These are phyloP conservation scores for Craseonycteris thonglongyai DNA, from an alignment of 2,113 vertebrate species.

Conservation along the genomic window DNA sequence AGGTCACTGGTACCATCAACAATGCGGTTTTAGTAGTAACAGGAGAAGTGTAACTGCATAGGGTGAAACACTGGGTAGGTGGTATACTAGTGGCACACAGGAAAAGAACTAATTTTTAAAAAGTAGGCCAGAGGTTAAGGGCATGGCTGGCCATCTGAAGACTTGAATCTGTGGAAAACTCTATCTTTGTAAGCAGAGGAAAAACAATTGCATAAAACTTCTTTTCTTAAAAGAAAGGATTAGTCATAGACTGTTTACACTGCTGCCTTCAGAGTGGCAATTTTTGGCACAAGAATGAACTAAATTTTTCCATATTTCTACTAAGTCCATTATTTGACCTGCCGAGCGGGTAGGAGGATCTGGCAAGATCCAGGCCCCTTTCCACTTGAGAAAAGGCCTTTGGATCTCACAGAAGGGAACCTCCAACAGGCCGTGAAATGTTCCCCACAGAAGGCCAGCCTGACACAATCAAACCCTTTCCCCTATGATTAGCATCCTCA, in stretches of 20 bases:
- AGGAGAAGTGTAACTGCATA: not conserved
- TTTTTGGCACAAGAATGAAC: not conserved
- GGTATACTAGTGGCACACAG: not conserved
- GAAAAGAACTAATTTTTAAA: not conserved
- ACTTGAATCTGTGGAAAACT: not conserved
- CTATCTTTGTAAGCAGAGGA: conserved; percentile 2
- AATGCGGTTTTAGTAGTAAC: not conserved
- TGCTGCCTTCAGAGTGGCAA: conserved; percentile 47
- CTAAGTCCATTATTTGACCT: conserved; percentile 61
- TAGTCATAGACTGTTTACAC: conserved; percentile 52
- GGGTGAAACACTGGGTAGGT: not conserved
- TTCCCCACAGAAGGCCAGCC: not conserved
- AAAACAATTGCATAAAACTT: conserved; percentile 36
- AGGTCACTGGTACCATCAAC: not conserved
- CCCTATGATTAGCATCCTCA: not conserved
- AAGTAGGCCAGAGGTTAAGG: not conserved
- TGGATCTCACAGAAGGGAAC: conserved; percentile 42
- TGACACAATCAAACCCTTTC: not conserved
- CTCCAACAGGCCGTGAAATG: not conserved
- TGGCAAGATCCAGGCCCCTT: conserved; percentile 43
- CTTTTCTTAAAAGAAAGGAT: conserved; percentile 57
- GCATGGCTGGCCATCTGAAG: not conserved
- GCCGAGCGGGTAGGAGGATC: conserved; percentile 20
- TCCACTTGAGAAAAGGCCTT: conserved; percentile 17
- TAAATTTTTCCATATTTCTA: conserved; percentile 67